Percentiles rank a stretch among this genome's conserved stretches.
These are phyloP conservation scores for Macroglossus sobrinus DNA, from an alignment of 2,113 vertebrate genomes.

Conservation along the genomic window DNA sequence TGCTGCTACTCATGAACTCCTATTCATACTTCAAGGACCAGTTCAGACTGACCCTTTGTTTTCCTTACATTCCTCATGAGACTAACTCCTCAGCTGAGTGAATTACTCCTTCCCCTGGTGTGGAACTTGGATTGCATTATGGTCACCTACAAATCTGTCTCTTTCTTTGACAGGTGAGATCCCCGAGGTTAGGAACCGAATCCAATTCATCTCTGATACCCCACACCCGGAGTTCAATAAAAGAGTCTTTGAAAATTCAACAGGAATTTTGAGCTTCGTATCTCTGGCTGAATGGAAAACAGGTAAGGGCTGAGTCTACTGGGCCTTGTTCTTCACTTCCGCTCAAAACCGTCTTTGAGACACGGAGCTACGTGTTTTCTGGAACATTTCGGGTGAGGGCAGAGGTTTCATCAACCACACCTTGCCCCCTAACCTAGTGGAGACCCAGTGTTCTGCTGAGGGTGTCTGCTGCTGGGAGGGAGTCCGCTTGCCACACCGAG, in stretches of 20 bases:
- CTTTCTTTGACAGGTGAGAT: background rate
- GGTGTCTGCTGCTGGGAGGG: background rate
- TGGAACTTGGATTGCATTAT: background rate
- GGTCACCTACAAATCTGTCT: background rate
- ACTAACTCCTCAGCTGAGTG: background rate
- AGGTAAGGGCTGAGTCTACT: fast-evolving
- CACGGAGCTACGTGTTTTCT: background rate
- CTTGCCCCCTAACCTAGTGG: background rate
- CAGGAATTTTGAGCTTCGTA: background rate
- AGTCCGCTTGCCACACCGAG: background rate
- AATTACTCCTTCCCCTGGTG: background rate
- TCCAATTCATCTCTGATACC: background rate
- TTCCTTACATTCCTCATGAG: background rate
- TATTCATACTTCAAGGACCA: background rate
- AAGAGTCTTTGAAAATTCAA: background rate
- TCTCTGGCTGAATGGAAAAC: background rate
- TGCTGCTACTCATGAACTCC: background rate
- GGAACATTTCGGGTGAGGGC: background rate
- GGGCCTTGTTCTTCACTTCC: background rate
- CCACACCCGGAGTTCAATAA: background rate
- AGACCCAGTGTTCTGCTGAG: background rate
- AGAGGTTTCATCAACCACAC: background rate
- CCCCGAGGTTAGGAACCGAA: background rate
- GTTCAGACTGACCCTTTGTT: background rate
- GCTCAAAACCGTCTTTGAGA: background rate